Evolutionary conservation across 1,140 invertebrate species (phyloP), one percentile per base, ranked within the genome.

Genomic region (Drosophila pruinosa): DNA sequence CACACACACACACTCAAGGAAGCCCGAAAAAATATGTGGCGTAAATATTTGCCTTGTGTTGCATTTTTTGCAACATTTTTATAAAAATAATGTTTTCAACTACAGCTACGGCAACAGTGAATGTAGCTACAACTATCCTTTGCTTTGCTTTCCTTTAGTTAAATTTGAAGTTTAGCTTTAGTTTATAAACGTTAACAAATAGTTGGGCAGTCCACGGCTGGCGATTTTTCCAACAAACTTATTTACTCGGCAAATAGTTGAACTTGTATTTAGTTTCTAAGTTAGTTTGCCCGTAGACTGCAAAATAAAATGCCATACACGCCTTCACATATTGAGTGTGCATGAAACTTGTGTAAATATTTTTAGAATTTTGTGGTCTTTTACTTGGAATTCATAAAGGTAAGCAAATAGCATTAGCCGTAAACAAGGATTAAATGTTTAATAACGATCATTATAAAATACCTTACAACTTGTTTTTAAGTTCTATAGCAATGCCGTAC

Each of bases 61-160:
- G 81, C 82, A 81, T 85, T 85, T 85, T 85, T 34, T 54, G 81
- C 64, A 85, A 81, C 77, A 85, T 85, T 85, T 85, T 85, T 67
- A 75, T 41, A 85, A 78, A 86, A 85, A 86, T 86, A 77, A 81
- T 85, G 77, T 72, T 72, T 59, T 71, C 57, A 76, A 57, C 69
- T 61, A 71, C 58, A 77, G 15, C 45, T 26, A 47, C 10, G 2
- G 5, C 14, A 38, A 15, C 34, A 0, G n/a, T 4, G 14, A 15
- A 7, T 15, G 38, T 0, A 39, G 14, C 12, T 15, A 5, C 22
- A 48, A 48, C 15, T 50, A 10, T 24, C 47, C 70, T 80, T 79
- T 62, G 63, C 69, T 38, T 43, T 47, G 61, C 62, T 45, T 61
- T 47, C 24, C 67, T 50, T 83, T 85, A 70, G 80, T 79, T 85